Conservation (phyloP, 2,888 invertebrate species). For the Pinctada fucata region DNA sequence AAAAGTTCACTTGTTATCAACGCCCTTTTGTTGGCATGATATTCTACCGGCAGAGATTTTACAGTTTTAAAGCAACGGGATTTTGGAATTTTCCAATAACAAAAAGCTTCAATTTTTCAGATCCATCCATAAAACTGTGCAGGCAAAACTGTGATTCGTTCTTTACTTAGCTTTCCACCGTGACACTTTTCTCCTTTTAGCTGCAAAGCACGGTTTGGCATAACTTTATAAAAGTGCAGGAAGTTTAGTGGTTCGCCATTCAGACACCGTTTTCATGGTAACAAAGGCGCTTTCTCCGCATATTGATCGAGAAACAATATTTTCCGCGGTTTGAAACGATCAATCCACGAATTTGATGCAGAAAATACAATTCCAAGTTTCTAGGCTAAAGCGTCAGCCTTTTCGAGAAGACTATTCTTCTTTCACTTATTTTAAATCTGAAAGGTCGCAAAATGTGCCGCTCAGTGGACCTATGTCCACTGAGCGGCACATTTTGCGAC, state of each 20-base stretch:
- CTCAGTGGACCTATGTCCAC: background rate
- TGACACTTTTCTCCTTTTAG: constrained; percentile 39
- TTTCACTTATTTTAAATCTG: too few species aligned
- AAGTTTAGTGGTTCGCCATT: constrained; percentile 1
- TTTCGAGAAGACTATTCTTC: background rate
- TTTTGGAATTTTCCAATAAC: constrained; percentile 42
- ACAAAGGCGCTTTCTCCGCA: constrained; percentile 12
- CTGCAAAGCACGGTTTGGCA: constrained; percentile 25
- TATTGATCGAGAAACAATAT: constrained; percentile 4
- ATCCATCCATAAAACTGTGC: constrained; percentile 39
- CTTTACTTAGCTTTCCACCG: constrained; percentile 42
- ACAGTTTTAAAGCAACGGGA: constrained; percentile 43
- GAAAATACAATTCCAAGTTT: background rate
- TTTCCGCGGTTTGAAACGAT: background rate
- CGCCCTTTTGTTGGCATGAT: constrained; percentile 37
- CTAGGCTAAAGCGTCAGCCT: background rate
- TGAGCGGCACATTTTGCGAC: background rate
- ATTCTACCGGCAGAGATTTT: constrained; percentile 32
- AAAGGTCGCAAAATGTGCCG: too few species aligned
- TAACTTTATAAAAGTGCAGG: constrained; percentile 25
- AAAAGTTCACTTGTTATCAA: constrained; percentile 40
- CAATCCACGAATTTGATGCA: background rate
- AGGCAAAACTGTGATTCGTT: constrained; percentile 34
- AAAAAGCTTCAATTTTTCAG: constrained; percentile 34
- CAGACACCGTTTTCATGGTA: background rate